A percentile compares a stretch with the other conserved stretches of the same genome.
Conservation (phyloP, 1,140 invertebrate genomes). For the Homalodisca vitripennis region DNA sequence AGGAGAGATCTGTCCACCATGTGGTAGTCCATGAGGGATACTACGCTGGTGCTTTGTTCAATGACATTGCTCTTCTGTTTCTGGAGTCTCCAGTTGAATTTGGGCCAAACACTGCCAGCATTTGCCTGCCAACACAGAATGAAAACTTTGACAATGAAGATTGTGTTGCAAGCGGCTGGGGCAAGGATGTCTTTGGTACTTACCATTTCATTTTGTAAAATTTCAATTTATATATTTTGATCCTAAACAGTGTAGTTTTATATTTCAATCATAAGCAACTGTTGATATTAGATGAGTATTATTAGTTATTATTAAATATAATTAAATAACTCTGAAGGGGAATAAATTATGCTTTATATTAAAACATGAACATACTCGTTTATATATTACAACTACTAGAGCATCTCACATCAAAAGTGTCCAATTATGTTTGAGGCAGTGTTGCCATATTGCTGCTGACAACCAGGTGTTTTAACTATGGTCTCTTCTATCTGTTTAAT, state of each 20-base stretch:
- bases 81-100: slow-evolving; percentile 55
- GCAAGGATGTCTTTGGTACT: slow-evolving; percentile 61
- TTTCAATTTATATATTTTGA: neutral
- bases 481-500: too few relatives aligned
- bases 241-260: neutral
- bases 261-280: neutral
- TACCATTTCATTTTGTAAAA: slow-evolving; percentile 32
- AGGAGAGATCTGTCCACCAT: slow-evolving; percentile 61
- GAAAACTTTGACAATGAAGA: slow-evolving; percentile 34
- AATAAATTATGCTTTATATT: too few relatives aligned
- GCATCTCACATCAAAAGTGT: too few relatives aligned
- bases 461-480: too few relatives aligned
- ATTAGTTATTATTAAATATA: neutral
- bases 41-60: slow-evolving; percentile 56
- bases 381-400: too few relatives aligned
- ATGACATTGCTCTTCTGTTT: slow-evolving; percentile 67
- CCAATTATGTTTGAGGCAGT: too few relatives aligned
- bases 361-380: too few relatives aligned
- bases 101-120: slow-evolving; percentile 32
- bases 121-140: slow-evolving; percentile 19
- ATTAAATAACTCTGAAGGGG: too few relatives aligned
- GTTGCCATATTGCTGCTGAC: too few relatives aligned
- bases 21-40: slow-evolving; percentile 55
- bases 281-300: neutral
- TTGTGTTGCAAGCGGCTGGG: slow-evolving; percentile 72